Conservation (phyloP, 2,888 invertebrate genomes). For the Rhorus exstirpatorius region DNA sequence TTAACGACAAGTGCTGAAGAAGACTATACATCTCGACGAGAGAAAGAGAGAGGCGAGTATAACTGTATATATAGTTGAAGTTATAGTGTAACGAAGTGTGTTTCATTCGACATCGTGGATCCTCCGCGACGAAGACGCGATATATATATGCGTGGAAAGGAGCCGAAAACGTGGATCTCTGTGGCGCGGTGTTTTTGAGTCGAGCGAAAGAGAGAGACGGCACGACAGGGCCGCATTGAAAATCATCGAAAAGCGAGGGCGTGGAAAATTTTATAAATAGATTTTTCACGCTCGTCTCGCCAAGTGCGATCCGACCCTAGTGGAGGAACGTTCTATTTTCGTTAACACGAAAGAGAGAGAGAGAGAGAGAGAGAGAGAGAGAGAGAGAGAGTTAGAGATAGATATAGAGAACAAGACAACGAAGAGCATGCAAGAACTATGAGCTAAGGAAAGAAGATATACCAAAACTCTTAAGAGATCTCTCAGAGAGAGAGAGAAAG, state of each 20-base stretch:
- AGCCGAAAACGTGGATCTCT: constrained; percentile 54
- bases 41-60: constrained; percentile 30
- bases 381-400: constrained; percentile 49
- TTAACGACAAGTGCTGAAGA: constrained; percentile 44
- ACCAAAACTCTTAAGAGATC: constrained; percentile 14
- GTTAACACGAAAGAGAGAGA: constrained; percentile 53
- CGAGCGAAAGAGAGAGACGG: constrained; percentile 37
- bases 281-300: constrained; percentile 74
- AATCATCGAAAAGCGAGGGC: constrained; percentile 71
- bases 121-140: constrained; percentile 22
- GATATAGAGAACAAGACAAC: constrained; percentile 31
- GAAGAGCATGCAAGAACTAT: constrained; percentile 26
- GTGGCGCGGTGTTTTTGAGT: constrained; percentile 61
- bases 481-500: constrained; percentile 20
- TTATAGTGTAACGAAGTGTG: constrained; percentile 41
- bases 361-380: constrained; percentile 29
- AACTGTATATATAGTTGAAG: background rate
- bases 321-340: constrained; percentile 78
- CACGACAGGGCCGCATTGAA: constrained; percentile 79
- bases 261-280: constrained; percentile 80
- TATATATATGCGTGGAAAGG: constrained; percentile 3
- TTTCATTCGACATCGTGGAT: constrained; percentile 46
- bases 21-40: constrained; percentile 1
- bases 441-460: constrained; percentile 37
- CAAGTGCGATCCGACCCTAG: constrained; percentile 82